Percentiles rank a stretch among this genome's conserved stretches.
Evolutionary conservation across 1,140 invertebrate genomes (phyloP).

Genomic region (Zaprionus taronus): DNA sequence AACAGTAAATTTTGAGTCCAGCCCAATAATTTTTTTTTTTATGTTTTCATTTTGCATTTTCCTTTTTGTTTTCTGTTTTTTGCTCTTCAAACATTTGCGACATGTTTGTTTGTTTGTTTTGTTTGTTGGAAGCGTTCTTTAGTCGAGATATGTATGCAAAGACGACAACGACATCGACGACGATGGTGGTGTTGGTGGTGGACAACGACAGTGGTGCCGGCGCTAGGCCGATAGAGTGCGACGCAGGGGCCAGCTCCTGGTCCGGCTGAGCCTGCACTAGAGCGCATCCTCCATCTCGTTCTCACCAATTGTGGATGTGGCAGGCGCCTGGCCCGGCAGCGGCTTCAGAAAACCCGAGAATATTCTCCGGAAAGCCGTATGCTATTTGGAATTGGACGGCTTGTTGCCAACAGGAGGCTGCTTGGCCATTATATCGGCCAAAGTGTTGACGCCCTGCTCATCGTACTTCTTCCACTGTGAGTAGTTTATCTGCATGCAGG

Average conservation of each 20-base stretch:
- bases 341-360: slow-evolving; percentile 81
- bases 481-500: slow-evolving; percentile 94
- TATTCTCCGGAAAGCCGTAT: slow-evolving; percentile 81
- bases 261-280: slow-evolving; percentile 66
- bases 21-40: slow-evolving; percentile 76
- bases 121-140: slow-evolving; percentile 45
- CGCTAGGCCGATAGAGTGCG: slow-evolving; percentile 68
- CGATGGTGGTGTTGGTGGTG: neutral
- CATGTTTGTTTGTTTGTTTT: slow-evolving; percentile 36
- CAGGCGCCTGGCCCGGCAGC: slow-evolving; percentile 74
- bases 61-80: slow-evolving; percentile 43
- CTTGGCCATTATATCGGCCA: slow-evolving; percentile 87
- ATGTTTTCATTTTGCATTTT: slow-evolving; percentile 38
- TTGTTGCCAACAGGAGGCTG: slow-evolving; percentile 75
- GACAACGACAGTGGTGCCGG: slow-evolving; percentile 20
- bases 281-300: slow-evolving; percentile 76
- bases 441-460: slow-evolving; percentile 89
- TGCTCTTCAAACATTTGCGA: slow-evolving; percentile 61
- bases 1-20: slow-evolving; percentile 82
- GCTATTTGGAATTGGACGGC: slow-evolving; percentile 78
- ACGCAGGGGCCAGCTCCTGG: slow-evolving; percentile 47
- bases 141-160: slow-evolving; percentile 55
- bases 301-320: slow-evolving; percentile 79
- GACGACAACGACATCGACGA: slow-evolving; percentile 10
- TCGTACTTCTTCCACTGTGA: slow-evolving; percentile 94